Conservation (phyloP, 1,140 invertebrate genomes). For the Philotrypesis tridentata region DNA sequence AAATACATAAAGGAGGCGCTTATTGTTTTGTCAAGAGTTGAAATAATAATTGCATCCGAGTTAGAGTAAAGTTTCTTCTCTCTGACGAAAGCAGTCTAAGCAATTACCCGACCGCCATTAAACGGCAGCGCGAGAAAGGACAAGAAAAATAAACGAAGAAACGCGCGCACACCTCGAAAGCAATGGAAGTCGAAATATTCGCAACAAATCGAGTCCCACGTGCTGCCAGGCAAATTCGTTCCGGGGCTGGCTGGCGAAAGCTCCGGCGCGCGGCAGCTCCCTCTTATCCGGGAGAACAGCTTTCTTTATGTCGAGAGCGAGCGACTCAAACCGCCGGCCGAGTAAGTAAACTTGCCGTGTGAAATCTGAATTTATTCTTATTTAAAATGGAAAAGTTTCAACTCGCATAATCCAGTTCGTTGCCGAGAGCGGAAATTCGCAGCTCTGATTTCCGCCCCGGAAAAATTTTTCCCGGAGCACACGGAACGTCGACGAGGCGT, state of each 20-base stretch:
- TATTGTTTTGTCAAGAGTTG: background rate
- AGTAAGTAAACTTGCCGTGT: conserved; percentile 31
- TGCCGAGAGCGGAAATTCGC: conserved; percentile 1
- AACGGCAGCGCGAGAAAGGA: no score
- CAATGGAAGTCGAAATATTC: no score
- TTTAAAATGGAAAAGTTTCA: conserved; percentile 69
- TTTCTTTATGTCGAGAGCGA: conserved; percentile 48
- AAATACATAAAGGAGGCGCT: background rate
- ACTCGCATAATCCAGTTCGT: conserved; percentile 63
- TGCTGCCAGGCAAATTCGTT: background rate
- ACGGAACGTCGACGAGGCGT: no score
- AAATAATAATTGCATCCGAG: background rate
- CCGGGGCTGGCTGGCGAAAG: conserved; percentile 41
- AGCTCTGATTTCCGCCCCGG: background rate
- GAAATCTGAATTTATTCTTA: conserved; percentile 68
- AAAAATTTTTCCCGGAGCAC: no score
- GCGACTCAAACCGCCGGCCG: conserved; percentile 5
- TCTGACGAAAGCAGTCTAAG: background rate
- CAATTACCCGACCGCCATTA: background rate
- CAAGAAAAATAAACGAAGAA: no score
- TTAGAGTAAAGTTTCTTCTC: background rate
- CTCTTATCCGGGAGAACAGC: conserved; percentile 25
- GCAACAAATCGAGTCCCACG: no score
- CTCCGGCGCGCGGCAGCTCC: conserved; percentile 5
- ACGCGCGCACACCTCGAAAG: no score